Evolutionary conservation across 2,888 invertebrate genomes (phyloP).

Genomic region (Agrochola lychnidis): DNA sequence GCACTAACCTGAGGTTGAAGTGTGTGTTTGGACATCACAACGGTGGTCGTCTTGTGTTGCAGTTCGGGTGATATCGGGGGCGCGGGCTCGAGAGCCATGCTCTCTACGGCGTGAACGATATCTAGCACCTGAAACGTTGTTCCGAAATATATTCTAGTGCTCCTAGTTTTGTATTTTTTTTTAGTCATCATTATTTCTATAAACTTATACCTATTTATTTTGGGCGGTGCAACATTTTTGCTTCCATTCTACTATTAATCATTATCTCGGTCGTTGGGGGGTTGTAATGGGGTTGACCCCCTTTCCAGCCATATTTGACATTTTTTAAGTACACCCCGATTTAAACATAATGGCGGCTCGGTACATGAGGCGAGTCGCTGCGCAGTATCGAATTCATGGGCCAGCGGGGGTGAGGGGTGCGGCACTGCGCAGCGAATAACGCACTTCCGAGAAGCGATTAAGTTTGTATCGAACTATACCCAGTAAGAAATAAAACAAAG

Average conservation of each 20-base stretch:
- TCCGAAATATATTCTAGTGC: background rate
- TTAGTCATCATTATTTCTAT: background rate
- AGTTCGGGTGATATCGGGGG: slow-evolving; percentile 94
- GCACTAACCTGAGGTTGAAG: slow-evolving; percentile 92
- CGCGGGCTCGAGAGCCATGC: slow-evolving; percentile 92
- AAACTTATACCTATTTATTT: background rate
- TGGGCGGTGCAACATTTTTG: background rate
- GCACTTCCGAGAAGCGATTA: no score
- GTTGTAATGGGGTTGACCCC: background rate
- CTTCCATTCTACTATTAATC: background rate
- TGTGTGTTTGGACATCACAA: slow-evolving; percentile 98
- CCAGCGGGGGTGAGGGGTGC: no score
- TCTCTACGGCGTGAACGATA: slow-evolving; percentile 97
- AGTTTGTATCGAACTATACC: no score
- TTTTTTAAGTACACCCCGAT: no score
- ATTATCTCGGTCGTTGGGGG: background rate
- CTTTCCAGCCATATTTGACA: background rate
- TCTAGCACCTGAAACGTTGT: slow-evolving; percentile 93
- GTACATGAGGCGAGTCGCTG: no score
- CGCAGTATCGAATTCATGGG: no score
- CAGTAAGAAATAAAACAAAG: background rate
- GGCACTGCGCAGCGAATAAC: no score
- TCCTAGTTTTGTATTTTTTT: background rate
- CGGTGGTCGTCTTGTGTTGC: slow-evolving; percentile 96
- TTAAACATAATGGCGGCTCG: no score